Conservation (phyloP, 1,140 invertebrate species). For the Trissolcus basalis region DNA sequence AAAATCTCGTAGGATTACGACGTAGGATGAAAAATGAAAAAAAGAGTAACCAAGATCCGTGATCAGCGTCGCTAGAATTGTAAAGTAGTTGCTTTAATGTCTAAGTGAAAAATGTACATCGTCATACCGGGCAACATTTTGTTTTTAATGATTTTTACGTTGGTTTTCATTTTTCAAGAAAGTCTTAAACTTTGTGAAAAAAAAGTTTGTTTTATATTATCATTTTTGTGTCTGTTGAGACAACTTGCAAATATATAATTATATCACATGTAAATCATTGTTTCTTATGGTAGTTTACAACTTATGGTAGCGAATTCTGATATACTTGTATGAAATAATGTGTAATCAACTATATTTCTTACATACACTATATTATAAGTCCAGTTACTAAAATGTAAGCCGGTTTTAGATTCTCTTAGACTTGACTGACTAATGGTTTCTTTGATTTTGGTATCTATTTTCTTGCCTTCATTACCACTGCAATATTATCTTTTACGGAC, state of each 20-base stretch:
- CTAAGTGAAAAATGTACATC: not conserved
- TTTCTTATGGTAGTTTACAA: slow-evolving; percentile 10
- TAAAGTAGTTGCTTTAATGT: slow-evolving; percentile 22
- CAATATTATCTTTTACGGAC: not conserved
- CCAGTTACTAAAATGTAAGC: not conserved
- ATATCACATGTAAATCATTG: slow-evolving; percentile 1
- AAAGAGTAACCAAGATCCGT: slow-evolving; percentile 49
- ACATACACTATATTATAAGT: slow-evolving; percentile 1
- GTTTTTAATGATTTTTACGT: no score
- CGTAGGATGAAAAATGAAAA: slow-evolving; percentile 18
- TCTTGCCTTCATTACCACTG: no score
- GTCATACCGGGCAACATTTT: no score
- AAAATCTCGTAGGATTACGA: slow-evolving; percentile 53
- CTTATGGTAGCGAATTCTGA: slow-evolving; percentile 7
- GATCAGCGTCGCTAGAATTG: slow-evolving; percentile 36
- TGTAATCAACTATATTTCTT: slow-evolving; percentile 18
- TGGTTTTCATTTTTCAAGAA: no score
- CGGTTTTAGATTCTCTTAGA: not conserved
- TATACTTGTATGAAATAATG: slow-evolving; percentile 6
- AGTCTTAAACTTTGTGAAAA: no score
- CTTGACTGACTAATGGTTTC: no score
- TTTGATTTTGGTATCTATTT: no score
- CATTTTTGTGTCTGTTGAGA: no score
- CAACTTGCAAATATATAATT: not conserved
- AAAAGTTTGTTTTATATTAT: no score